Conservation (phyloP, 2,888 invertebrate genomes). For the Phengaris alcon region DNA sequence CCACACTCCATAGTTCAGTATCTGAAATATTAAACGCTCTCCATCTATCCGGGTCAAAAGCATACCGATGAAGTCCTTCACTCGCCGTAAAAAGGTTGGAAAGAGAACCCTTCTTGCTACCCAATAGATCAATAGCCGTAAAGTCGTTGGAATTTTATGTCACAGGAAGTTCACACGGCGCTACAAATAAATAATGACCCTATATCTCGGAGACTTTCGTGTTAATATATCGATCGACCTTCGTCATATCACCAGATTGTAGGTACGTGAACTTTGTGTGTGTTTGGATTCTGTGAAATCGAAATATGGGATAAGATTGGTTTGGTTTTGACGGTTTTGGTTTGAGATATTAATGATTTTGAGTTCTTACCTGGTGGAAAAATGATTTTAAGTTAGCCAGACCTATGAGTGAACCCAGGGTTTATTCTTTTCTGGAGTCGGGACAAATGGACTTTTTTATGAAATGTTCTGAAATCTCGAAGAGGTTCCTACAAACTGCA, state of each 20-base stretch:
- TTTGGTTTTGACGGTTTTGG: no score
- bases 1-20: background rate
- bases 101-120: conserved; percentile 15
- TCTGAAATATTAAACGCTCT: conserved; percentile 20
- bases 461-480: background rate
- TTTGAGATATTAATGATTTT: no score
- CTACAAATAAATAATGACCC: conserved; percentile 23
- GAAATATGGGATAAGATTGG: no score
- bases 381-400: no score
- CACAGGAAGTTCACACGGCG: conserved; percentile 5
- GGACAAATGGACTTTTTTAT: background rate
- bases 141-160: conserved; percentile 9
- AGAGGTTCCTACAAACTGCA: background rate
- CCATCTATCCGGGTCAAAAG: conserved; percentile 14
- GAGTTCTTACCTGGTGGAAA: no score
- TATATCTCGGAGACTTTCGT: conserved; percentile 19
- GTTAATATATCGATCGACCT: conserved; percentile 22
- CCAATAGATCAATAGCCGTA: conserved; percentile 16
- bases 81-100: conserved; percentile 2
- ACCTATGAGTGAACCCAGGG: no score
- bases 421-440: background rate
- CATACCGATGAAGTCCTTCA: background rate
- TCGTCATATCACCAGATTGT: background rate
- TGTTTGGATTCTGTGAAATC: background rate
- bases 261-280: background rate